phyloP scores from a whole-genome alignment of 2,888 invertebrate genomes.

The Dione vanillae region DNA sequence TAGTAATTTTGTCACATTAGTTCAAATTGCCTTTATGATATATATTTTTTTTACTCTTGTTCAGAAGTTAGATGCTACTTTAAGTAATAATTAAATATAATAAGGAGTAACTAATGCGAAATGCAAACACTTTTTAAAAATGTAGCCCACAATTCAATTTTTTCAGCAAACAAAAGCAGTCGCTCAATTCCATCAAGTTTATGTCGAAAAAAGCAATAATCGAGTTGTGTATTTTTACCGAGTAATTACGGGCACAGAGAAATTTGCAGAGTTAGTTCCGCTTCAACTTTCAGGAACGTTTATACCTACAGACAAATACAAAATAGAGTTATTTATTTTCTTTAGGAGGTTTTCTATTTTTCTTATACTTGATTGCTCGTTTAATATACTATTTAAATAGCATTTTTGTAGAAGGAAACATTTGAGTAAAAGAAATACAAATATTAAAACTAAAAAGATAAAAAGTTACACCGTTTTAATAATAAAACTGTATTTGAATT shows the following conservation, averaged over 20 bases:
- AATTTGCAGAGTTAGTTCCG: constrained; percentile 42
- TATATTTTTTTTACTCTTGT: no score
- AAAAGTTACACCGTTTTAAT: no score
- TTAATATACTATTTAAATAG: neutral
- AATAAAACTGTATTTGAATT: no score
- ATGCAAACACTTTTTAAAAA: neutral
- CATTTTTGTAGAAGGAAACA: no score
- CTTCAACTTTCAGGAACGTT: constrained; percentile 38
- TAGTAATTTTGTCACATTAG: no score
- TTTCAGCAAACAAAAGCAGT: constrained; percentile 34
- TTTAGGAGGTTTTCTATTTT: neutral
- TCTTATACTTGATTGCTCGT: neutral
- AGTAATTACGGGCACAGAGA: constrained; percentile 47
- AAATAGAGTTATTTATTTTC: constrained; percentile 12
- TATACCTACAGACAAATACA: constrained; percentile 24
- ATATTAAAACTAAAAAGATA: no score
- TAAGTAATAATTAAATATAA: neutral
- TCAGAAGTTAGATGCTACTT: no score
- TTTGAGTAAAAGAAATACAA: no score
- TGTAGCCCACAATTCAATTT: constrained; percentile 10
- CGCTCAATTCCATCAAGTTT: constrained; percentile 44
- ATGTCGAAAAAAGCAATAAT: constrained; percentile 43
- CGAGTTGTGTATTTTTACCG: constrained; percentile 46
- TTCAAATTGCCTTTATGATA: no score
- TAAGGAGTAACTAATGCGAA: neutral